Conservation (phyloP, 2,113 vertebrate species). For the Tamias sibiricus region DNA sequence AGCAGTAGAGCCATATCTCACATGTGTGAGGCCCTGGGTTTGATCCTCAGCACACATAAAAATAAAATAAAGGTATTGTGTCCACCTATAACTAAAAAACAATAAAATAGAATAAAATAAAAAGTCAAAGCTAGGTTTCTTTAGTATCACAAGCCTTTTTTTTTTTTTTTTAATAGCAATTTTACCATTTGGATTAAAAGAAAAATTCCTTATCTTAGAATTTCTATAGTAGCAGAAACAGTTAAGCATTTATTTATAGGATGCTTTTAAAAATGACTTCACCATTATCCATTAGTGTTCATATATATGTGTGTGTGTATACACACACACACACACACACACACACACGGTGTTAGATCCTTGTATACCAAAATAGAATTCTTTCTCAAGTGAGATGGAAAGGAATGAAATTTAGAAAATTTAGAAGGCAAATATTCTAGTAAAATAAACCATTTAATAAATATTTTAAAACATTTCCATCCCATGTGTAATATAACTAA, state of each 20-base stretch:
- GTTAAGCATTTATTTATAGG: constrained; percentile 60
- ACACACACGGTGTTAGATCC: neutral
- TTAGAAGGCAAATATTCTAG: constrained; percentile 51
- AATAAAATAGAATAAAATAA: too few relatives aligned
- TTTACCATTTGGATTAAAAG: constrained; percentile 34
- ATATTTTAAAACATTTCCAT: constrained; percentile 54
- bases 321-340: too few relatives aligned
- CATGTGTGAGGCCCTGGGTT: too few relatives aligned
- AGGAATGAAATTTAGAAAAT: constrained; percentile 22
- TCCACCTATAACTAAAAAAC: too few relatives aligned
- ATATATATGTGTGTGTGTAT: neutral
- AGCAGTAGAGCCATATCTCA: too few relatives aligned
- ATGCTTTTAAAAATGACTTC: constrained; percentile 53
- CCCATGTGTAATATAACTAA: neutral
- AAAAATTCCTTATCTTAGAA: constrained; percentile 27
- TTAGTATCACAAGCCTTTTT: constrained; percentile 32
- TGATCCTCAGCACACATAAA: too few relatives aligned
- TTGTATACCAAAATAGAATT: constrained; percentile 44
- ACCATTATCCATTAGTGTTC: constrained; percentile 28
- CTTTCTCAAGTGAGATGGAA: constrained; percentile 55
- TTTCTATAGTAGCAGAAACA: constrained; percentile 41
- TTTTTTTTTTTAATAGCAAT: constrained; percentile 15
- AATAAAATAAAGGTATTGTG: too few relatives aligned
- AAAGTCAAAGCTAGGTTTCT: constrained; percentile 24
- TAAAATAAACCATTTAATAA: constrained; percentile 34